A percentile compares a stretch with the other conserved stretches of the same genome.
These are phyloP conservation scores for Pseudomyrmex dendroicus DNA, from an alignment of 1,140 invertebrate species.

Conservation along the genomic window DNA sequence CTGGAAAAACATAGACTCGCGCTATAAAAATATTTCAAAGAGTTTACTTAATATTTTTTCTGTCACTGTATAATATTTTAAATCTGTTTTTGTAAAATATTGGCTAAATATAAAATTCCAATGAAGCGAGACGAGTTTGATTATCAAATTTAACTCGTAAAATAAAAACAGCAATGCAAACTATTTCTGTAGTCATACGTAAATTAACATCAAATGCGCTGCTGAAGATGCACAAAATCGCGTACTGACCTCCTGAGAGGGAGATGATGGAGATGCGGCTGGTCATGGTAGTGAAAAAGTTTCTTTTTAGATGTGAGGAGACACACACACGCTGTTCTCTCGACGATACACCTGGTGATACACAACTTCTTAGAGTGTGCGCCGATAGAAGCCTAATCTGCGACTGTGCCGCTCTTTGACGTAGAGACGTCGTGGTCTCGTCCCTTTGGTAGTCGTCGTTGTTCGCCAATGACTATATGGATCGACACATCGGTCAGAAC, in stretches of 20 bases:
- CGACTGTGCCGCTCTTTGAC: conserved; percentile 37
- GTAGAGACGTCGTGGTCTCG: not conserved
- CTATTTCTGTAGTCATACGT: not conserved
- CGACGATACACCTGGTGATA: too few species aligned
- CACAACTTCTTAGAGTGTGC: conserved; percentile 32
- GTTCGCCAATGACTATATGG: conserved; percentile 38
- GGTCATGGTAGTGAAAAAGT: conserved; percentile 56
- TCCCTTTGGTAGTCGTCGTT: conserved; percentile 8
- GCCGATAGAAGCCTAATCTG: conserved; percentile 42
- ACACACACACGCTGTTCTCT: too few species aligned
- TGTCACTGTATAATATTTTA: too few species aligned
- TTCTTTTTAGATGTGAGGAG: not conserved
- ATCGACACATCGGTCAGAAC: conserved; percentile 49
- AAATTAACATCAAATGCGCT: not conserved
- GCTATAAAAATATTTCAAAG: not conserved
- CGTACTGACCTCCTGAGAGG: conserved; percentile 64
- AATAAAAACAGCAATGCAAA: not conserved
- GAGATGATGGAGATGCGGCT: conserved; percentile 65
- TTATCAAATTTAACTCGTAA: not conserved
- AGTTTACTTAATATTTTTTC: too few species aligned
- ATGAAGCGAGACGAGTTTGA: not conserved
- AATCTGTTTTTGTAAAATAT: too few species aligned
- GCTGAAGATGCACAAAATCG: not conserved
- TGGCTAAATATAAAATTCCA: too few species aligned
- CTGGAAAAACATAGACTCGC: too few species aligned